Evolutionary conservation across 2,888 invertebrate genomes (phyloP).

Genomic region (Mimachlamys varia): DNA sequence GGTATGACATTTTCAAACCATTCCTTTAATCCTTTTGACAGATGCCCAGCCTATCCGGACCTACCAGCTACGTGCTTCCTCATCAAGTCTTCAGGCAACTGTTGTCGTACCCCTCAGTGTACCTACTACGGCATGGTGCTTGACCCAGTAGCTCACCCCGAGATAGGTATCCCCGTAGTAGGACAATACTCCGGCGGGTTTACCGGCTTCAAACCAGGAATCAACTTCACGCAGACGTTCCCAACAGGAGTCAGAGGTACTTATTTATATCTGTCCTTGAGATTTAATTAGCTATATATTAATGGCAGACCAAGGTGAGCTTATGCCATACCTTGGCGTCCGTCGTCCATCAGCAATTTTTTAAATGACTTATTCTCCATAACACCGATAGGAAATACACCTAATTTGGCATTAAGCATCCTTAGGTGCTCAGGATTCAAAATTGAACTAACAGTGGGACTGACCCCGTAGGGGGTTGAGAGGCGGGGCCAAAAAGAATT

Average conservation of each 20-base stretch:
- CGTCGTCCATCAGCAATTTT: too few relatives aligned
- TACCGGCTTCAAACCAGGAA: conserved; percentile 70
- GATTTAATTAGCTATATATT: too few relatives aligned
- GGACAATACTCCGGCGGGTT: conserved; percentile 64
- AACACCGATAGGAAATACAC: too few relatives aligned
- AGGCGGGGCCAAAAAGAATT: too few relatives aligned
- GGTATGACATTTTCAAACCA: background rate
- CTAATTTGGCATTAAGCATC: too few relatives aligned
- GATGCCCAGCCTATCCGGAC: conserved; percentile 65
- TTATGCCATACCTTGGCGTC: too few relatives aligned
- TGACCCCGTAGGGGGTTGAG: too few relatives aligned
- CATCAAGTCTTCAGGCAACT: conserved; percentile 42
- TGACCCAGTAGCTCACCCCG: conserved; percentile 49
- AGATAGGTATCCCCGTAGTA: conserved; percentile 58
- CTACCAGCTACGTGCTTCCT: conserved; percentile 60
- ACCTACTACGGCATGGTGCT: conserved; percentile 49
- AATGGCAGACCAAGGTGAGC: too few relatives aligned
- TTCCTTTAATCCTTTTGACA: conserved; percentile 40
- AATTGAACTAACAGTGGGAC: too few relatives aligned
- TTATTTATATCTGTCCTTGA: too few relatives aligned
- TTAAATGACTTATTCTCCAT: too few relatives aligned
- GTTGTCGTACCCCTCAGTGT: background rate
- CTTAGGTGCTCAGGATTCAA: too few relatives aligned
- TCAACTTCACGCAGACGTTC: conserved; percentile 38
- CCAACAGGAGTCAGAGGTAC: background rate